phyloP scores from a whole-genome alignment of 2,113 vertebrate genomes.

The Myotis lucifugus region DNA sequence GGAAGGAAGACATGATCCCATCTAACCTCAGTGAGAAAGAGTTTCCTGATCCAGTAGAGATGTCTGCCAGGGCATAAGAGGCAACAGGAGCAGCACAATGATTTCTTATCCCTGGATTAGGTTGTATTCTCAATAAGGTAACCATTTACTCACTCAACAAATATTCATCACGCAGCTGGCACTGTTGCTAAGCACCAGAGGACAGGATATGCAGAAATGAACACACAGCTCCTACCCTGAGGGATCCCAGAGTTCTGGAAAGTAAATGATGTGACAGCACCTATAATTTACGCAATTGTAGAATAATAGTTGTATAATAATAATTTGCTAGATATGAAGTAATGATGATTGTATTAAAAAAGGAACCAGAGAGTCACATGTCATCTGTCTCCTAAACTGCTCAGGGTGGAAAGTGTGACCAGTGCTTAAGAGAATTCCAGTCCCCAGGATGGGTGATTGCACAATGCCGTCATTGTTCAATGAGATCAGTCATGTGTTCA shows the following conservation, averaged over 20 bases:
- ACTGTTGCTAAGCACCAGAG: slow-evolving; percentile 13
- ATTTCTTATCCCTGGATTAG: neutral
- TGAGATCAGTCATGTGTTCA: neutral
- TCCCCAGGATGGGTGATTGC: neutral
- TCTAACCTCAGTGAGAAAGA: slow-evolving; percentile 18
- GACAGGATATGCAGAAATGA: neutral
- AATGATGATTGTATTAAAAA: neutral
- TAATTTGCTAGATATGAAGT: slow-evolving; percentile 20
- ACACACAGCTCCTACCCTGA: neutral
- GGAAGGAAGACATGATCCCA: neutral
- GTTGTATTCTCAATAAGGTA: neutral
- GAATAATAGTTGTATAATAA: slow-evolving; percentile 38
- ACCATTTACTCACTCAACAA: slow-evolving; percentile 59
- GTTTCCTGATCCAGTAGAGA: neutral
- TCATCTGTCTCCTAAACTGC: neutral
- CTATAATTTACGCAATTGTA: slow-evolving; percentile 46
- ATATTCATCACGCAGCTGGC: slow-evolving; percentile 32
- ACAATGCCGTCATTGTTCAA: neutral
- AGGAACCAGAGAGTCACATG: neutral
- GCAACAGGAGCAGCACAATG: neutral
- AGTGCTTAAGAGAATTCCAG: neutral
- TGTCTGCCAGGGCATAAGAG: neutral
- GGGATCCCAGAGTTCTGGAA: slow-evolving; percentile 1
- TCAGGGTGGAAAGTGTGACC: neutral
- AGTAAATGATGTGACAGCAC: slow-evolving; percentile 21